These are phyloP conservation scores for Gopherus flavomarginatus DNA, from an alignment of 2,113 vertebrate species.

Conservation along the genomic window DNA sequence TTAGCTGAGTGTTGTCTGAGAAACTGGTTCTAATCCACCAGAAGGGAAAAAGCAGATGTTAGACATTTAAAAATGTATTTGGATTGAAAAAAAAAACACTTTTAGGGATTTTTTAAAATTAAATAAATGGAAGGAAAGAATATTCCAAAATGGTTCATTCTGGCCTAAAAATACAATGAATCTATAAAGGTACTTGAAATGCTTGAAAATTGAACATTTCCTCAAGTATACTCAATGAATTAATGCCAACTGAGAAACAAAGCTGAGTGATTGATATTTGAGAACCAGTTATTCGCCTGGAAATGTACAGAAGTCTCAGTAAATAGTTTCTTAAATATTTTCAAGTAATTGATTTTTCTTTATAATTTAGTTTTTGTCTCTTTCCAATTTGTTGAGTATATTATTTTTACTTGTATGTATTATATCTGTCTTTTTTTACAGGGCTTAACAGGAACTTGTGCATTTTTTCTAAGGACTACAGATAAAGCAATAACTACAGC, in stretches of 20 bases:
- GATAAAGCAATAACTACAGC: constrained; percentile 79
- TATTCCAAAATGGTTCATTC: neutral
- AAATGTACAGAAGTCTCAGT: neutral
- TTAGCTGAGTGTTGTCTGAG: neutral
- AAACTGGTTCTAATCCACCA: neutral
- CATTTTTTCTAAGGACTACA: constrained; percentile 84
- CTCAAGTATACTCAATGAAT: neutral
- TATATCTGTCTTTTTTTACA: constrained; percentile 49
- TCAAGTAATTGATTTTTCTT: neutral
- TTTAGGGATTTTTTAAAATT: neutral
- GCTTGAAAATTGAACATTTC: neutral
- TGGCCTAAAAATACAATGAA: neutral
- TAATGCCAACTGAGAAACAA: neutral
- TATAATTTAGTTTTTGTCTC: neutral
- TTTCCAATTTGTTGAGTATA: neutral
- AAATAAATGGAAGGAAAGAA: neutral
- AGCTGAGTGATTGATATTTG: neutral
- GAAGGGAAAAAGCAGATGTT: neutral
- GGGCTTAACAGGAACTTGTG: constrained; percentile 81
- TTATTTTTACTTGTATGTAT: neutral
- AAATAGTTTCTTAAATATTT: neutral
- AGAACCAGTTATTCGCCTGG: neutral
- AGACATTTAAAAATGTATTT: neutral
- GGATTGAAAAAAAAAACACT: neutral
- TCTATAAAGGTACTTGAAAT: neutral